Evolutionary conservation across 1,140 invertebrate genomes (phyloP), one percentile per base, ranked within the genome.

Genomic region (Samia ricini): DNA sequence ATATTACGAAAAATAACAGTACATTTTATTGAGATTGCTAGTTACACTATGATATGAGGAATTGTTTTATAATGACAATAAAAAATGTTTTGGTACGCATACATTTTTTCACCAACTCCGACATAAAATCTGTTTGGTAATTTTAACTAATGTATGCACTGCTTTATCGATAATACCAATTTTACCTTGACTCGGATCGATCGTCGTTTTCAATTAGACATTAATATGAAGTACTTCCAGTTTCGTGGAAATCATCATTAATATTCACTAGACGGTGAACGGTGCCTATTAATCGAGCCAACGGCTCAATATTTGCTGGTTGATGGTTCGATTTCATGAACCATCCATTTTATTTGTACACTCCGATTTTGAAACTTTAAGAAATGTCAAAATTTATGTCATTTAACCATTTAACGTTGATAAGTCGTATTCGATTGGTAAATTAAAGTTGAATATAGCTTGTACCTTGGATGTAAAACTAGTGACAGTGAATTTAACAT

Each of bases 161-260:
- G 12, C 12, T 42, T 42, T 42, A 42, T 42, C 4, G 33, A 10
- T 15, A 21, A 56, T 56, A 56, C 29, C 29, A 33, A 7, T 26
- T 18, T 36, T 56, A 33, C 55, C 55, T 56, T 56, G 55, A 56
- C 29, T 20, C 24, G 15, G 18, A 55, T 55, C 52, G 52, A 36
- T 36, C 26, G 24, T 56, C 24, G 4, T 26, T 56, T 56, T 56
- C 55, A 56, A 56, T 56, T 56, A 56, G 29, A 19, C 55, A 56
- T 56, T 56, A 56, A 56, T 24, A 56, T 56, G 33, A 56, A 56
- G 19, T 56, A 29, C 20, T 56, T 56, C 55, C 50, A 51, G 55
- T 56, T 56, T 56, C 22, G 26, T 56, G 29, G 55, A 56, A 56
- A 56, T 24, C n/a, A 29, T 21, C 55, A 56, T 56, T 56, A 56